These are phyloP conservation scores for Lysandra coridon DNA, from an alignment of 2,888 invertebrate genomes.

Conservation along the genomic window DNA sequence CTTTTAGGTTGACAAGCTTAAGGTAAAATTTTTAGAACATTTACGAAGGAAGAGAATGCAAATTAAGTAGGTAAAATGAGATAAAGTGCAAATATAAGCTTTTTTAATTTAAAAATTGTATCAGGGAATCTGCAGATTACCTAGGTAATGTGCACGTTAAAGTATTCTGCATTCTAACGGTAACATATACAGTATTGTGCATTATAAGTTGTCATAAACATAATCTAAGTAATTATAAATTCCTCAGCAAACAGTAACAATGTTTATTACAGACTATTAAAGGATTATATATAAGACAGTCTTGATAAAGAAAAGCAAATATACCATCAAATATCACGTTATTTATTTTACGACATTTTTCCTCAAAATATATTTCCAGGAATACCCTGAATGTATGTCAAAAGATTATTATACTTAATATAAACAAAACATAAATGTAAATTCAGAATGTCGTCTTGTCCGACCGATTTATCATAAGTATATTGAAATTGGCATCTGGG, in stretches of 20 bases:
- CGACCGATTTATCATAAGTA: neutral
- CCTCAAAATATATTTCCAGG: neutral
- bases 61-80: no score
- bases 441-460: neutral
- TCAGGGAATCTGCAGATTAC: no score
- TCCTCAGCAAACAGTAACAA: neutral
- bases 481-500: neutral
- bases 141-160: no score
- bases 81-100: no score
- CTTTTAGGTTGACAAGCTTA: no score
- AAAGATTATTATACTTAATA: neutral
- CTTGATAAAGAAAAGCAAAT: constrained; percentile 14
- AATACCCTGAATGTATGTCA: neutral
- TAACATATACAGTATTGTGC: neutral
- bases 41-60: no score
- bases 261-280: neutral
- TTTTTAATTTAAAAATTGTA: no score
- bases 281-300: neutral
- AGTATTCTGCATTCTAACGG: no score
- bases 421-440: neutral
- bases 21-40: no score
- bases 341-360: neutral
- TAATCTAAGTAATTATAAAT: neutral
- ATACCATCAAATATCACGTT: neutral
- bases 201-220: neutral